phyloP scores from a whole-genome alignment of 2,888 invertebrate species.

The Hypselothyrea guttata region DNA sequence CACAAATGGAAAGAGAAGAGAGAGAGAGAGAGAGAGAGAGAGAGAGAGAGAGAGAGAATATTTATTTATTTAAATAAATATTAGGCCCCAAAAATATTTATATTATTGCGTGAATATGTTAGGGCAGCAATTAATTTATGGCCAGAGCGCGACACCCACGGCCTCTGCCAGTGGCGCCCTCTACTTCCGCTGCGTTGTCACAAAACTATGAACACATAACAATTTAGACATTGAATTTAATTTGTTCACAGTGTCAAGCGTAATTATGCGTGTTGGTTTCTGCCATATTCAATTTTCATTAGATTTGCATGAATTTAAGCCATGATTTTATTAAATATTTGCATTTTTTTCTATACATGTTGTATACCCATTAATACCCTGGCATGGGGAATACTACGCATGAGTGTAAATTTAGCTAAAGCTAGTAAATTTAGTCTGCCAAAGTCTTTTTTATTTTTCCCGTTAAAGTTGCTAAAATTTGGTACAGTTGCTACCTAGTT shows the following conservation, averaged over 20 bases:
- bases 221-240: conserved; percentile 15
- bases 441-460: no score
- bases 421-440: not conserved
- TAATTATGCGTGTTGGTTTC: not conserved
- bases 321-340: conserved; percentile 20
- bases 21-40: not conserved
- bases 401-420: no score
- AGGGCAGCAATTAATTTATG: conserved; percentile 49
- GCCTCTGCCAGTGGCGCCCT: not conserved
- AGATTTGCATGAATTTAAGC: conserved; percentile 22
- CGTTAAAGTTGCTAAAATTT: no score
- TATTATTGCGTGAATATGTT: conserved; percentile 30
- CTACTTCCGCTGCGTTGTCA: not conserved
- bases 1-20: not conserved
- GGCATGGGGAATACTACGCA: no score
- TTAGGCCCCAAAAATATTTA: conserved; percentile 24
- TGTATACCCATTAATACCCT: conserved; percentile 20
- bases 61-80: conserved; percentile 16
- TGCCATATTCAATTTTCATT: not conserved
- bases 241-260: not conserved
- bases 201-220: conserved; percentile 2
- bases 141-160: not conserved
- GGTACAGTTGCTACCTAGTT: no score
- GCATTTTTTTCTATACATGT: conserved; percentile 3
- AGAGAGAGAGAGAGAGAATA: not conserved